A percentile compares a stretch with the other conserved stretches of the same genome.
phyloP scores from a whole-genome alignment of 1,140 invertebrate genomes.

The Adoxophyes honmai region DNA sequence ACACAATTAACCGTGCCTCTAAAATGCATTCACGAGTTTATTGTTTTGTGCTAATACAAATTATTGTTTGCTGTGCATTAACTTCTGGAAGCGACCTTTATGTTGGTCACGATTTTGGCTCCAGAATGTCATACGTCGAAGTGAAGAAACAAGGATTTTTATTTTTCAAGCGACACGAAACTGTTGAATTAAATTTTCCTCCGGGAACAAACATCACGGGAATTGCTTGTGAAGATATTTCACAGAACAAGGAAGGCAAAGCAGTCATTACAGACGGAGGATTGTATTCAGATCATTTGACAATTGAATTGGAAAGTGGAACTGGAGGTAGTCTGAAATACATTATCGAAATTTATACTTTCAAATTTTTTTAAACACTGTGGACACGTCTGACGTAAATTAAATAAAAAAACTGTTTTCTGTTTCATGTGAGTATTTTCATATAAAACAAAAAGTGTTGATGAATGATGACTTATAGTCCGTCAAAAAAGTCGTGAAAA shows the following conservation, averaged over 20 bases:
- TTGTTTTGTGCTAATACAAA: not conserved
- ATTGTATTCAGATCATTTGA: conserved; percentile 25
- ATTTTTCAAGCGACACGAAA: conserved; percentile 30
- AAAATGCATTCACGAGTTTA: not conserved
- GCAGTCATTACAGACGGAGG: conserved; percentile 27
- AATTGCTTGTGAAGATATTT: conserved; percentile 33
- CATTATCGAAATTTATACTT: conserved; percentile 36
- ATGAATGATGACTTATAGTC: no score
- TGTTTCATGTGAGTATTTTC: no score
- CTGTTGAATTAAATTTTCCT: conserved; percentile 29
- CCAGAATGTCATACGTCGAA: conserved; percentile 8
- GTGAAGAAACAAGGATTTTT: conserved; percentile 30
- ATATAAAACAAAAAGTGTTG: no score
- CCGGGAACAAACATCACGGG: conserved; percentile 35
- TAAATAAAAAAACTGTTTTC: no score
- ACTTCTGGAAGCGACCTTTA: not conserved
- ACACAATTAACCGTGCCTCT: not conserved
- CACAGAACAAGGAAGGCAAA: conserved; percentile 27
- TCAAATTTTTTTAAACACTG: no score
- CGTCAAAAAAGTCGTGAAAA: no score
- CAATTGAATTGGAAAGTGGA: conserved; percentile 32
- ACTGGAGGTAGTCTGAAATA: conserved; percentile 32
- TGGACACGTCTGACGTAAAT: no score
- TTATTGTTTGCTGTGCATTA: not conserved
- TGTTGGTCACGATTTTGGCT: not conserved